Evolutionary conservation across 2,797 vertebrate species (phyloP).

Genomic region (Enteromius viviparus): DNA sequence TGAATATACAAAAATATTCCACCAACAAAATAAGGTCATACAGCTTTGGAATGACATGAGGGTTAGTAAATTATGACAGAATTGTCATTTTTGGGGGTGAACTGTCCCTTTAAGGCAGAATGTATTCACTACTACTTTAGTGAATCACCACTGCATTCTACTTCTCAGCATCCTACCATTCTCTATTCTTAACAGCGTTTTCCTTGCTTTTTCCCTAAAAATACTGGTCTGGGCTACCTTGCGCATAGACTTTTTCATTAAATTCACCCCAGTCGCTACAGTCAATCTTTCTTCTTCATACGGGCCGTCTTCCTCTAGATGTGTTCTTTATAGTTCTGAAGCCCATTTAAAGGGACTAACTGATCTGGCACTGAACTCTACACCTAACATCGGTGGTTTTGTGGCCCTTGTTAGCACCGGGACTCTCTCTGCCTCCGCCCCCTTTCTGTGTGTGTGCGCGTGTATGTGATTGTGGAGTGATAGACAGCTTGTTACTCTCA

Average conservation of each 20-base stretch:
- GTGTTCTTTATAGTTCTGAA: slow-evolving; percentile 2
- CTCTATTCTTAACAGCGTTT: slow-evolving; percentile 3
- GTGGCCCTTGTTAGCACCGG: slow-evolving; percentile 60
- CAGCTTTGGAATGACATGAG: neutral
- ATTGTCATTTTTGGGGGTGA: neutral
- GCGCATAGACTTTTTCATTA: neutral
- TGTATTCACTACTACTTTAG: neutral
- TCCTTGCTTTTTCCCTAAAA: neutral
- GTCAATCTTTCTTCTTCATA: neutral
- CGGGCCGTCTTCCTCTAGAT: neutral
- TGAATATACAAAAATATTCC: neutral
- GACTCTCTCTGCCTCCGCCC: slow-evolving; percentile 39
- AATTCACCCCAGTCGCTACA: neutral
- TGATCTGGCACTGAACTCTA: slow-evolving; percentile 45
- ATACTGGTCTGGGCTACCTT: neutral
- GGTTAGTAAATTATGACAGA: neutral
- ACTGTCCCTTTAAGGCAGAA: slow-evolving; percentile 1
- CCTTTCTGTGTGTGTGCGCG: slow-evolving; percentile 11
- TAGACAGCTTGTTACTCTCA: slow-evolving; percentile 80
- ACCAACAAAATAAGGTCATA: neutral
- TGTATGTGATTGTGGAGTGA: slow-evolving; percentile 68
- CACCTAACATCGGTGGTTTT: slow-evolving; percentile 45
- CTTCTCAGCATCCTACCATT: neutral
- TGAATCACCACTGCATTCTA: slow-evolving; percentile 14
- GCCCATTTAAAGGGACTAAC: slow-evolving; percentile 41